Evolutionary conservation across 1,140 invertebrate genomes (phyloP), one percentile per base, ranked within the genome.

Genomic region (Ctenoplectra terminalis): DNA sequence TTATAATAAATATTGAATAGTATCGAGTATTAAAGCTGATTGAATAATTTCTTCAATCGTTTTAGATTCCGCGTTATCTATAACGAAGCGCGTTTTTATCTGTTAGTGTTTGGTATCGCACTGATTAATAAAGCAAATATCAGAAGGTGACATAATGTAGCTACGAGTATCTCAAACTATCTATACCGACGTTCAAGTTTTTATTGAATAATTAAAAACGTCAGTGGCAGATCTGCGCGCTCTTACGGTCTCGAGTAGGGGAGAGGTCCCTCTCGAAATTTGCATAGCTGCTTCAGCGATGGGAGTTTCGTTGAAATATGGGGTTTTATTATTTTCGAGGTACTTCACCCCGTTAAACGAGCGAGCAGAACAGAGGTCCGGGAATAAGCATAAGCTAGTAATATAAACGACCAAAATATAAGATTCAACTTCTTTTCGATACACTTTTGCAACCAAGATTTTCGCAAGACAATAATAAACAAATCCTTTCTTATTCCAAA

Each of bases 121-220:
- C 17, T 4, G 34, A 56, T 54, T 20, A 34, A 34, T n/a, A 23
- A 60, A 40, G 13, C 8, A 60, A 78, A 63, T 58, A 43, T 73
- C 40, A 48, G 70, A 60, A 29, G n/a, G 34, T 46, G 50, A 75
- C 52, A 79, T 50, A 66, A 81, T 78, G 50, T 84, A 67, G 43
- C 58, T 64, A 73, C 61, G 37, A 63, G 76, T 74, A 78, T 61
- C 76, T 82, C 40, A 46, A 86, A 50, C 70, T 74, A 71, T 81
- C 82, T 82, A 83, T 86, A 76, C 34, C 43, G 34, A 54, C 75
- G 81, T 84, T 89, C 83, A 74, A 83, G 83, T 89, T 91, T 87
- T 88, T 86, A 87, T 89, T 87, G 84, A 88, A 91, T 91, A 90
- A 90, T 91, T 91, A 90, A 90, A 91, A 91, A 91, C 83, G 90